Evolutionary conservation across 2,888 invertebrate species (phyloP).

Genomic region (Petrolisthes cinctipes): DNA sequence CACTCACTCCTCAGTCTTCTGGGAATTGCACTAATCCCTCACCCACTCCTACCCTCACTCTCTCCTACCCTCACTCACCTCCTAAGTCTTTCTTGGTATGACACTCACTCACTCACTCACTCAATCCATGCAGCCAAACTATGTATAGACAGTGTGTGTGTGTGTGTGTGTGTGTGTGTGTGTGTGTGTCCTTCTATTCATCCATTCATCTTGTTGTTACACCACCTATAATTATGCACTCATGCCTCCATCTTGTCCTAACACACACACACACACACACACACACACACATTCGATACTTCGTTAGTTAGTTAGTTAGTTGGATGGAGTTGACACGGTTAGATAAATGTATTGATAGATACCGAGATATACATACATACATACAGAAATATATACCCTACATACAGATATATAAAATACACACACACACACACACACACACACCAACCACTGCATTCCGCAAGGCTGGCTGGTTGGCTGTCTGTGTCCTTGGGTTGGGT

Average conservation of each 20-base stretch:
- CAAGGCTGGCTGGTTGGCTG: no score
- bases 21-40: no score
- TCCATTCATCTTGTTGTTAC: neutral
- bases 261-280: neutral
- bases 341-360: neutral
- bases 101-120: neutral
- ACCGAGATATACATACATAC: neutral
- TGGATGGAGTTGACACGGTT: neutral
- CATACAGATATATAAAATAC: neutral
- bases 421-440: neutral
- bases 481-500: no score
- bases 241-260: neutral
- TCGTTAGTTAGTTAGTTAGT: no score
- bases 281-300: neutral
- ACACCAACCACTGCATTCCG: neutral
- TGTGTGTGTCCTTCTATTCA: neutral
- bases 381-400: slow-evolving; percentile 3
- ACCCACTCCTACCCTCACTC: no score
- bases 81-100: neutral
- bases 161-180: slow-evolving; percentile 1
- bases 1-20: no score
- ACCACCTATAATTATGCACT: neutral
- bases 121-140: neutral
- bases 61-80: no score
- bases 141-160: neutral